phyloP scores from a whole-genome alignment of 2,113 vertebrate species.

The Copsychus sechellarum region DNA sequence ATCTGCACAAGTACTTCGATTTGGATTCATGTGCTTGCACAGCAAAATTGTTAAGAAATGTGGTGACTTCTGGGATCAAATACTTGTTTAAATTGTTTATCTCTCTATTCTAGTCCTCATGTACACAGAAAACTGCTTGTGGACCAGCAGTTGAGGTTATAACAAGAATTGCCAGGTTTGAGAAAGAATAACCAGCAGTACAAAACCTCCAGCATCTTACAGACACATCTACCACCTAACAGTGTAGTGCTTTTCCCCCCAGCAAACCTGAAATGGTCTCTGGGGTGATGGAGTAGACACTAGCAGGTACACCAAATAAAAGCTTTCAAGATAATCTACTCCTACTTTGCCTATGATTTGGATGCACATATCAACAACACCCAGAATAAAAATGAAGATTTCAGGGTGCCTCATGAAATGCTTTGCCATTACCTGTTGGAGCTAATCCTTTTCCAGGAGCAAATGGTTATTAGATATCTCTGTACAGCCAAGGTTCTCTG shows the following conservation, averaged over 20 bases:
- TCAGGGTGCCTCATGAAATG: accelerated
- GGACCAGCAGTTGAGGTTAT: not conserved
- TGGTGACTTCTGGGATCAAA: not conserved
- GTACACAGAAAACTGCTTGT: not conserved
- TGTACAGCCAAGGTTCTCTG: not conserved
- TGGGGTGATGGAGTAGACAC: not conserved
- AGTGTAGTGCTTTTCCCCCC: not conserved
- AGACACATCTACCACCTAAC: not conserved
- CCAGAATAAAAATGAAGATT: not conserved
- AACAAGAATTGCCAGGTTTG: not conserved
- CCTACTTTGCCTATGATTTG: not conserved
- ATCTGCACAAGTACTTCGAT: not conserved
- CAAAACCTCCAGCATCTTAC: not conserved
- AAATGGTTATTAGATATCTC: not conserved
- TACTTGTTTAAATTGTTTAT: not conserved
- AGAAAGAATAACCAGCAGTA: not conserved
- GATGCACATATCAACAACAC: not conserved
- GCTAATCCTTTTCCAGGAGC: not conserved
- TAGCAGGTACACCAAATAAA: not conserved
- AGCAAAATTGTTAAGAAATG: not conserved
- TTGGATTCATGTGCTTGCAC: not conserved
- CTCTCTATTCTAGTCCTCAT: not conserved
- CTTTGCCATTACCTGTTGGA: not conserved
- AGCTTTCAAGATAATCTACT: not conserved
- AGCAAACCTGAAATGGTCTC: not conserved